Conservation (phyloP, 2,113 vertebrate species). For the Melierax canorus region DNA sequence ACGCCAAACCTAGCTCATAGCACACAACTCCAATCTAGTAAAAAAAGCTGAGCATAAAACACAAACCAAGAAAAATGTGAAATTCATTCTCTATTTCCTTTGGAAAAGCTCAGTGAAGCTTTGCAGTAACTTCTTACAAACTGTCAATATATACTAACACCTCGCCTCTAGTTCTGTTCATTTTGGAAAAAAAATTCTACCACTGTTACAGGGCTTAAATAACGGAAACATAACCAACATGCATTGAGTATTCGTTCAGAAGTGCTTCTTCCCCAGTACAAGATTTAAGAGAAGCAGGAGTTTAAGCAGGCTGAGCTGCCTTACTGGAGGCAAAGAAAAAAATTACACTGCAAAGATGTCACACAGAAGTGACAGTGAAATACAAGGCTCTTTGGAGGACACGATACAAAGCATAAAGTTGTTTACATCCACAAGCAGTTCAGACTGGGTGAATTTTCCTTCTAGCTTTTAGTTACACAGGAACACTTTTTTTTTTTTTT, state of each 20-base stretch:
- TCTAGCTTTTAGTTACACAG: not conserved
- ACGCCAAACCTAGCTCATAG: not conserved
- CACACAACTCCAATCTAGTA: rapidly evolving
- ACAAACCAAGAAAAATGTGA: not conserved
- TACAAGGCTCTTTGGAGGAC: not conserved
- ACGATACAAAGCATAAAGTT: not conserved
- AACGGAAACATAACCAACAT: rapidly evolving
- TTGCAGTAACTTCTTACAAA: not conserved
- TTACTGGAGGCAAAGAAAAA: not conserved
- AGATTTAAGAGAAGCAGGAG: not conserved
- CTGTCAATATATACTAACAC: not conserved
- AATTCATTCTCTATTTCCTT: not conserved
- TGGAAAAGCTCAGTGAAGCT: not conserved
- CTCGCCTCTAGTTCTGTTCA: not conserved
- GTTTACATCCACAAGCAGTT: not conserved
- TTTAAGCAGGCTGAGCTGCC: not conserved
- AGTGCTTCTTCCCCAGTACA: not conserved
- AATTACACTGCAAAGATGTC: not conserved
- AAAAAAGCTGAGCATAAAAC: not conserved
- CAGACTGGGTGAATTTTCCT: not conserved
- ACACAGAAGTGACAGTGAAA: not conserved
- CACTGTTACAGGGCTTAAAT: too few relatives aligned
- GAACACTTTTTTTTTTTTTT: not conserved
- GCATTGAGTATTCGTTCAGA: rapidly evolving
- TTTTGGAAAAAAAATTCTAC: not conserved